A percentile compares a stretch with the other conserved stretches of the same genome.
phyloP scores from a whole-genome alignment of 92 coral and sea anemone species.

The Pocillopora meandrina region DNA sequence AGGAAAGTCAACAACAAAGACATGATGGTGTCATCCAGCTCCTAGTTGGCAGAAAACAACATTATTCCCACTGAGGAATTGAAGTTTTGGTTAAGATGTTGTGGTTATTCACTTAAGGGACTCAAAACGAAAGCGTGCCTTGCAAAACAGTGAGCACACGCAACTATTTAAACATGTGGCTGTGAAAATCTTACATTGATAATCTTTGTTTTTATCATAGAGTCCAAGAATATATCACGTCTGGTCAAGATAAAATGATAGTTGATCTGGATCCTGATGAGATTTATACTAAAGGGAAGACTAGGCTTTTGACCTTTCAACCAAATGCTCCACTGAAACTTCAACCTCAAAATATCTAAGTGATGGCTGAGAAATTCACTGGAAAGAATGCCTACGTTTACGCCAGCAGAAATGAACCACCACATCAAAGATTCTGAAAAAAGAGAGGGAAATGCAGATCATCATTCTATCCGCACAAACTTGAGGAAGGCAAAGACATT shows the following conservation, averaged over 20 bases:
- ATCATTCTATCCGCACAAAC: too few relatives aligned
- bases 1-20: background rate
- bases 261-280: constrained; percentile 44
- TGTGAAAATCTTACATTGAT: too few relatives aligned
- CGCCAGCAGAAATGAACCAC: too few relatives aligned
- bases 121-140: constrained; percentile 48
- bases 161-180: too few relatives aligned
- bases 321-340: background rate
- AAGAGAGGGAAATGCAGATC: too few relatives aligned
- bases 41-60: background rate
- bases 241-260: constrained; percentile 34
- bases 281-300: constrained; percentile 35
- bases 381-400: too few relatives aligned
- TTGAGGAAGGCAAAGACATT: too few relatives aligned
- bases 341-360: too few relatives aligned
- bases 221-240: constrained; percentile 16
- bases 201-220: background rate
- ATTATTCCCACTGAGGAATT: constrained; percentile 20
- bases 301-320: background rate
- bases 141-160: constrained; percentile 37
- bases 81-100: constrained; percentile 44
- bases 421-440: too few relatives aligned
- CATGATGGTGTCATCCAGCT: constrained; percentile 17
- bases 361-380: too few relatives aligned
- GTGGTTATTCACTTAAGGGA: constrained; percentile 47